Base-by-base conservation (phyloP, 2,113 vertebrate species). In the Corythornis madagascariensis region DNA sequence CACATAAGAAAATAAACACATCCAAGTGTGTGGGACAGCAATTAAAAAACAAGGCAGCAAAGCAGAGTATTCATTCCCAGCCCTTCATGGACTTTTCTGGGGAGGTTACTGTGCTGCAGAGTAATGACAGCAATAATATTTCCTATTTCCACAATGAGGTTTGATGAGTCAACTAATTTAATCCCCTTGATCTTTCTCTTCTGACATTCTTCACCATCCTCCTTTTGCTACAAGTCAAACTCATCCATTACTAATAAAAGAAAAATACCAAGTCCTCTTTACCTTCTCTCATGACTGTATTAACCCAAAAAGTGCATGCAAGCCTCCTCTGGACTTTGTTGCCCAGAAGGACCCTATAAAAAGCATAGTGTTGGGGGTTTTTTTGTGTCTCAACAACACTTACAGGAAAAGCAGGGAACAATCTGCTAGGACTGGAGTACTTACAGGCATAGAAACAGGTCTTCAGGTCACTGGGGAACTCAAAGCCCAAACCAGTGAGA, bases 371-470 rank as follows among this genome's bases (percentile, higher is more conserved):
- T 50, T 8, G 38, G 38, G 38, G 9, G 25, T 22, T 67, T 60
- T 76, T 42, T 67, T 72, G 13, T 42, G n/a, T 28, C 45, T 73
- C 29, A 16, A 4, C 1, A 12, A 7, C 31, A 13, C 29, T 57
- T 43, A 5, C 0, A 3, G 20, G 13, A 19, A 18, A 88, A 73
- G 20, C 35, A 75, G 45, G 59, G 22, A 80, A 48, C 7, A 26
- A 61, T 63, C 22, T 76, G 43, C 38, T 71, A 0, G 0, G 22
- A 2, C 5, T 15, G 10, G 9, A 7, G 20, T 15, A 63, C 11
- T 6, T 20, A 15, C 5, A 43, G 64, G 22, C n/a, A 53, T 6
- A 33, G 22, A 78, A 61, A 56, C 18, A 56, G 5, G 38, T 19
- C 25, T 75, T 38, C 57, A 42, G 31, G 25, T n/a, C 10, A 2